Conservation (phyloP, 2,113 vertebrate species). For the Oostethus manadensis region DNA sequence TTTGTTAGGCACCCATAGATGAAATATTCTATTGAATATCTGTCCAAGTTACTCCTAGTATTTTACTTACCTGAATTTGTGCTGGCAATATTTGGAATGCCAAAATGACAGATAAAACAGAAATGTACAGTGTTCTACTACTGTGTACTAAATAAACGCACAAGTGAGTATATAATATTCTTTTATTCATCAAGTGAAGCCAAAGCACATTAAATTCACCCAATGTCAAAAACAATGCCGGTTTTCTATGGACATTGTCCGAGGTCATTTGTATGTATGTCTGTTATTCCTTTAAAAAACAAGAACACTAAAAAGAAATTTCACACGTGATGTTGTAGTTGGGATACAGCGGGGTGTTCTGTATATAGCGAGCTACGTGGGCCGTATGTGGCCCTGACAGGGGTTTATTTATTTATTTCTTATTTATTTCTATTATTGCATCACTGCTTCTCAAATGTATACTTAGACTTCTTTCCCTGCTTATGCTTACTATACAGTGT, state of each 20-base stretch:
- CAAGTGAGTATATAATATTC: slow-evolving; percentile 48
- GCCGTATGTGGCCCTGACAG: slow-evolving; percentile 34
- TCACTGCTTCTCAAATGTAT: slow-evolving; percentile 48
- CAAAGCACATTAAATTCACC: slow-evolving; percentile 73
- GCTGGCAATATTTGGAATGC: neutral
- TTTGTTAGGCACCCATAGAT: neutral
- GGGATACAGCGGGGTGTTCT: slow-evolving; percentile 42
- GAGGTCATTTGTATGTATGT: slow-evolving; percentile 63
- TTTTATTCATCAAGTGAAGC: slow-evolving; percentile 68
- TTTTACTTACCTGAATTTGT: neutral
- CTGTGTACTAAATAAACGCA: neutral
- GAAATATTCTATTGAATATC: neutral
- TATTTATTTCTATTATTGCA: slow-evolving; percentile 69
- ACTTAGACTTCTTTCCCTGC: slow-evolving; percentile 37
- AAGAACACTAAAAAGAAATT: slow-evolving; percentile 64
- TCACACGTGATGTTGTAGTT: slow-evolving; percentile 53
- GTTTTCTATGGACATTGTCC: slow-evolving; percentile 60
- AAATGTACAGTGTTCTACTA: neutral
- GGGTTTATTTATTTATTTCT: slow-evolving; percentile 68
- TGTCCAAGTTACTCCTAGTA: neutral
- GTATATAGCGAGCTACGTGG: slow-evolving; percentile 53
- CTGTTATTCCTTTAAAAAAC: slow-evolving; percentile 41
- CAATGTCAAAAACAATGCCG: slow-evolving; percentile 64
- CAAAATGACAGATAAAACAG: neutral
- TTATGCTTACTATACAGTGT: slow-evolving; percentile 33